These are phyloP conservation scores for Tyrophagus putrescentiae DNA, from an alignment of 1,140 invertebrate genomes.

Conservation along the genomic window DNA sequence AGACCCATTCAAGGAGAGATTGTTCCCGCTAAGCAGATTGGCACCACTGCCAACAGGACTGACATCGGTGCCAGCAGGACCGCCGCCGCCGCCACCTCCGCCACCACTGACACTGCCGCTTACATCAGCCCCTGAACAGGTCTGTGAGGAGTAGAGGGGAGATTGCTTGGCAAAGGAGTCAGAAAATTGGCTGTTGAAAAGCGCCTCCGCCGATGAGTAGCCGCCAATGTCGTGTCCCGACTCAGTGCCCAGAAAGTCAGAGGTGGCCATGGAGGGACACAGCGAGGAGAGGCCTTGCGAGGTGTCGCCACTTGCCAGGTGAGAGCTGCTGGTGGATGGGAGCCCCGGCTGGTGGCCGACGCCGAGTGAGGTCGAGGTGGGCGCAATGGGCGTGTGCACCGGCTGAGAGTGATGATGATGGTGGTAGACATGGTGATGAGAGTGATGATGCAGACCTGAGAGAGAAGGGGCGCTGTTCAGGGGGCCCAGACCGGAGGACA, in stretches of 20 bases:
- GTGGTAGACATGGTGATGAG: not conserved
- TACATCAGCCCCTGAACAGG: constrained; percentile 27
- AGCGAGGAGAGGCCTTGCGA: no score
- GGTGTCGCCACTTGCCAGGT: no score
- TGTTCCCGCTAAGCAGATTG: not conserved
- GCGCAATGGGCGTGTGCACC: not conserved
- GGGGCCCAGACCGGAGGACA: constrained; percentile 16
- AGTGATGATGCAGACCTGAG: constrained; percentile 17
- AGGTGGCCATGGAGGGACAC: no score
- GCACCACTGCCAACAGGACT: not conserved
- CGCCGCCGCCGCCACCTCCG: constrained; percentile 29
- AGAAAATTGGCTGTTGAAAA: constrained; percentile 22
- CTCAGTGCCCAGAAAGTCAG: constrained; percentile 17
- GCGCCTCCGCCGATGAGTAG: constrained; percentile 11
- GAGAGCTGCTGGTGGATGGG: not conserved
- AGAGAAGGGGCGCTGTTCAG: not conserved
- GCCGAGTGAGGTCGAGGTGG: not conserved
- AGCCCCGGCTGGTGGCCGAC: not conserved
- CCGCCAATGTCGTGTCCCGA: constrained; percentile 18
- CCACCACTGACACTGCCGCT: constrained; percentile 29
- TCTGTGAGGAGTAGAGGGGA: constrained; percentile 33
- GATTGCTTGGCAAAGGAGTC: constrained; percentile 32
- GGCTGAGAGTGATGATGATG: not conserved
- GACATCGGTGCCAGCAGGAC: not conserved
- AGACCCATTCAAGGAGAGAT: not conserved